Evolutionary conservation across 1,140 invertebrate genomes (phyloP).

Genomic region (Drosophila baimaii): DNA sequence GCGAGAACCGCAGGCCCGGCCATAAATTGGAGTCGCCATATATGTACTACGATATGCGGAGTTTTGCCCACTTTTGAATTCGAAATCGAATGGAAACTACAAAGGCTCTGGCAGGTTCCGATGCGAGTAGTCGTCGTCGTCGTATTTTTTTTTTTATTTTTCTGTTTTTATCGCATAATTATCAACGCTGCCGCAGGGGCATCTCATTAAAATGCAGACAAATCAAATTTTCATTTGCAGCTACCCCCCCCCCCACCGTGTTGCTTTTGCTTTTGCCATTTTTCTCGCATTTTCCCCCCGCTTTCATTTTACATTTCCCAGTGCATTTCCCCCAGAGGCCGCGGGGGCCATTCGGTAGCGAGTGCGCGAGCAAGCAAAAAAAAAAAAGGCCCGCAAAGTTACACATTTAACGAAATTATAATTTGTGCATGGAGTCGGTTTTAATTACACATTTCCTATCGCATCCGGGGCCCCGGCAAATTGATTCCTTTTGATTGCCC

Average conservation of each 20-base stretch:
- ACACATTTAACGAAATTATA: constrained; percentile 54
- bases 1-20: constrained; percentile 14
- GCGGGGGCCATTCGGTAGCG: constrained; percentile 11
- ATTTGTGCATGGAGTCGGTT: constrained; percentile 49
- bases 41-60: too few relatives aligned
- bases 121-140: neutral
- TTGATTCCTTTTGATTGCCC: constrained; percentile 70
- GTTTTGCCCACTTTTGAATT: neutral
- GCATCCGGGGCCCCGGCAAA: constrained; percentile 42
- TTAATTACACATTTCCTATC: constrained; percentile 69
- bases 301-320: neutral
- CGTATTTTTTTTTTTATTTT: neutral
- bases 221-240: constrained; percentile 69
- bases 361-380: neutral
- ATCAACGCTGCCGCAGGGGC: constrained; percentile 56
- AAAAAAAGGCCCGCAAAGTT: constrained; percentile 21
- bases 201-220: constrained; percentile 75
- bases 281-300: constrained; percentile 20
- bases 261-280: constrained; percentile 5
- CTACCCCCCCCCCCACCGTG: neutral
- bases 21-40: constrained; percentile 23
- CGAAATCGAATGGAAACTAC: constrained; percentile 21
- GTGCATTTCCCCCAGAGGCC: constrained; percentile 8
- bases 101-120: constrained; percentile 15
- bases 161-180: constrained; percentile 59